Evolutionary conservation across 2,888 invertebrate genomes (phyloP).

Genomic region (Brenthis daphne): DNA sequence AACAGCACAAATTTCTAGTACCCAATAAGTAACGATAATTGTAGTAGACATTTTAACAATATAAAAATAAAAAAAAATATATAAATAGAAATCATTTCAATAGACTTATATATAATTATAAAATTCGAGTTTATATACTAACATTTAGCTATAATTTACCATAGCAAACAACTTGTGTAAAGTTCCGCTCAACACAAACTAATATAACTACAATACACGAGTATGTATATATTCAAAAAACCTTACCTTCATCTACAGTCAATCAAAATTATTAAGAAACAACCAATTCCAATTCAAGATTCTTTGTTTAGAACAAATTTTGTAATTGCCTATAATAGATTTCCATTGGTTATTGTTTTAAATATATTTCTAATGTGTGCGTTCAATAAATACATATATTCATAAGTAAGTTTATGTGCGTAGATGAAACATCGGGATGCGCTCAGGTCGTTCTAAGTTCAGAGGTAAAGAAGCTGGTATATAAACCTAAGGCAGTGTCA

Average conservation of each 20-base stretch:
- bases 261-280: conserved; percentile 14
- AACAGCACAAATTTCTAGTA: no score
- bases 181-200: no score
- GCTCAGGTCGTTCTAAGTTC: conserved; percentile 75
- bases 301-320: conserved; percentile 34
- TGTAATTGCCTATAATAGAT: conserved; percentile 39
- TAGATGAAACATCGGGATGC: conserved; percentile 65
- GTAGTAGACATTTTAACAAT: no score
- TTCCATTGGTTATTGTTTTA: conserved; percentile 39
- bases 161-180: no score
- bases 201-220: no score
- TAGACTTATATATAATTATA: no score
- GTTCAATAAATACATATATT: conserved; percentile 33
- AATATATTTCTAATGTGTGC: conserved; percentile 32
- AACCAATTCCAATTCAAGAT: conserved; percentile 25
- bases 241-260: conserved; percentile 6
- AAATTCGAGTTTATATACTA: no score
- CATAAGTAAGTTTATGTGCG: conserved; percentile 34
- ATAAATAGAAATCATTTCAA: no score
- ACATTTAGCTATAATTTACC: no score
- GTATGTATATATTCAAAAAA: background rate
- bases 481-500: conserved; percentile 77
- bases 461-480: conserved; percentile 77
- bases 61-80: no score
- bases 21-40: no score